Evolutionary conservation across 2,888 invertebrate species (phyloP), one percentile per base, ranked within the genome.

Genomic region (Phyllotreta cruciferae): DNA sequence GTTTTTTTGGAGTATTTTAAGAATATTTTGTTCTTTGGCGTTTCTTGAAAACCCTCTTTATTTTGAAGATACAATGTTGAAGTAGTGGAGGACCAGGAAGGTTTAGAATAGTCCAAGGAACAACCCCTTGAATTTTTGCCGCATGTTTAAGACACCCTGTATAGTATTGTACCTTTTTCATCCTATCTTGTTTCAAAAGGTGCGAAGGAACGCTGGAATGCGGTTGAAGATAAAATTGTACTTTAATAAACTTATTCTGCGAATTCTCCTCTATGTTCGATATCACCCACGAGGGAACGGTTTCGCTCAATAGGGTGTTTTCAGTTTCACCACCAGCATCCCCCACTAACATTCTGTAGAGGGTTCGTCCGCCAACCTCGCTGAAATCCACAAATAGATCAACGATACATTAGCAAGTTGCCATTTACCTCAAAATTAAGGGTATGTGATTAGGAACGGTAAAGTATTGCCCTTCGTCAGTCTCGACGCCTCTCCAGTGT

Each of bases 251-350:
- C 82, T 97, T 96, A 1, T 97, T 98, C 68, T 94, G 88, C 70
- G 92, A 93, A 83, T 95, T 94, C 77, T 96, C 94, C 63, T 97
- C 92, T 47, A 96, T 93, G 50, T 96, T 94, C 73, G 97, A 96
- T 0, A 93, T 91, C 9, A 98, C 96, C 98, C 98, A 98, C n/a
- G 90, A 89, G 0, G 98, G 98, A 9, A 98, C 94, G 0, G 94
- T 96, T 80, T 98, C 98, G 70, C 92, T 92, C 6, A 98, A 85
- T 45, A 97, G 85, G 66, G 91, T 90, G 69, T 94, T 90, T 84
- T 98, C 98, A 0, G 95, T 96, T 75, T 96, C 98, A 1, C 97
- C 96, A 0, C 92, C 92, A 0, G 97, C 93, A 78, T 99, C 98
- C 42, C 94, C 90, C 14, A 96, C 96, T 56, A 93, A 82, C 34